Evolutionary conservation across 2,113 vertebrate species (phyloP), one percentile per base, ranked within the genome.

Genomic region (Grammomys dolichurus): DNA sequence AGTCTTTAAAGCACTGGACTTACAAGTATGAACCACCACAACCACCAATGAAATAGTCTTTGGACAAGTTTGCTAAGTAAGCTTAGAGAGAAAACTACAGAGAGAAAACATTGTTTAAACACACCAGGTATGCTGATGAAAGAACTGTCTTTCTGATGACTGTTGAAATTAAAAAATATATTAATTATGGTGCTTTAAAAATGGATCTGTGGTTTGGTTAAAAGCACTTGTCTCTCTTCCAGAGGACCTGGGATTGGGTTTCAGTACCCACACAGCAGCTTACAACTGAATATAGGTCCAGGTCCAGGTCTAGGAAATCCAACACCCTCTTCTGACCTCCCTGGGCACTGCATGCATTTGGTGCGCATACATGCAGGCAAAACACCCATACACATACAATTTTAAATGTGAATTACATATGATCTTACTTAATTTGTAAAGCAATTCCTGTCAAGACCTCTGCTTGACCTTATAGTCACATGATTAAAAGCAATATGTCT

Each of bases 401-500:
- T 63, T 84, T 46, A 60, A 82, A 9, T 36, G n/a, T 17, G 65
- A 77, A 54, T 92, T 89, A 46, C 5, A 92, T 69, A 85, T 63
- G 5, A n/a, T 60, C 43, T 81, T 69, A 76, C 75, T 96, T 80
- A 63, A 81, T 90, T 86, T 93, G 69, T 90, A 81, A 96, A 77
- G 12, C 8, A 70, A 58, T 65, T 56, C 9, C 36, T 87, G 43
- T 3, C n/a, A 93, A 56, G 65, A 43, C 46, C 8, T 84, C 40
- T 90, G 69, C 31, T 93, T 95, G 31, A 70, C 89, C n/a, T 94
- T 54, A 56, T 20, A 56, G 65, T 73, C 22, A 90, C 40, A 43
- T 89, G 81, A 85, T 9, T 87, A 65, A 93, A 89, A 96, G 46
- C 7, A 92, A 88, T 65, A 31, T 51, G 76, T 24, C 1, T 26